phyloP scores from a whole-genome alignment of 2,797 vertebrate genomes.

The Iguana delicatissima region DNA sequence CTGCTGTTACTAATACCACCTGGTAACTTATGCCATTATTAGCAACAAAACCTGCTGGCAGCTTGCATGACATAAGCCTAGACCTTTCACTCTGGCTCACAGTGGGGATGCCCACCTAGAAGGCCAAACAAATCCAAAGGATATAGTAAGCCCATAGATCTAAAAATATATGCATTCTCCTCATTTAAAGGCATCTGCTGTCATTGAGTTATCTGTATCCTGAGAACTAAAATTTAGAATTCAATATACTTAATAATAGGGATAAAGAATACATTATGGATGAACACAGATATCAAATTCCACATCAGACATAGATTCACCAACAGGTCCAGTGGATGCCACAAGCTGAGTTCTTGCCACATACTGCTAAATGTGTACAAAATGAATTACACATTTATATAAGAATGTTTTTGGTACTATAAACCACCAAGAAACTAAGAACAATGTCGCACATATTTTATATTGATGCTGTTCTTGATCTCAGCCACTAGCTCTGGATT shows the following conservation, averaged over 20 bases:
- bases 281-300: neutral
- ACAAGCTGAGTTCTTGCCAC: neutral
- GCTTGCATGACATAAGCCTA: neutral
- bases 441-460: neutral
- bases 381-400: neutral
- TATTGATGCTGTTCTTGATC: neutral
- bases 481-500: neutral
- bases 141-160: neutral
- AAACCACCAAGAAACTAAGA: neutral
- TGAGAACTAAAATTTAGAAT: neutral
- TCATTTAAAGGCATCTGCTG: neutral
- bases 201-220: neutral
- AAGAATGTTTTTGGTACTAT: too few species aligned
- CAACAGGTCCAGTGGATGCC: too few species aligned
- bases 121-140: neutral
- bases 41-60: neutral
- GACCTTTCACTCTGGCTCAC: neutral
- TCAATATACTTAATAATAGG: neutral
- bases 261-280: neutral
- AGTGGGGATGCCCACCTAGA: neutral
- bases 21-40: slow-evolving; percentile 22
- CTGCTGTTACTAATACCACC: neutral
- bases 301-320: neutral
- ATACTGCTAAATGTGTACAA: too few species aligned
- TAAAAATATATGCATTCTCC: neutral